Evolutionary conservation across 2,888 invertebrate genomes (phyloP).

Genomic region (Morpho deidamia): DNA sequence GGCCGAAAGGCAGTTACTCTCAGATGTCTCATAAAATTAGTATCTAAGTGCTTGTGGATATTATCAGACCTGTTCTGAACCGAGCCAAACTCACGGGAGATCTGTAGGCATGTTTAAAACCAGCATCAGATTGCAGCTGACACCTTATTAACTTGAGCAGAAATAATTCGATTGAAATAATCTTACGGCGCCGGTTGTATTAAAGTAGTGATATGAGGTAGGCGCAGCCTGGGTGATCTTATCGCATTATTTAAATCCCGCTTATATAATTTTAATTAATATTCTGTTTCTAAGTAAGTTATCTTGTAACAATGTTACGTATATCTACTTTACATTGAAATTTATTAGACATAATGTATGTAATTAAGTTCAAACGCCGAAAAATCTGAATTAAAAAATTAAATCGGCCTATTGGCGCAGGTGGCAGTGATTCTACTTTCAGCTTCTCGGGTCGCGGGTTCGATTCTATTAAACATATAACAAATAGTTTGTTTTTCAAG

Average conservation of each 20-base stretch:
- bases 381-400: conserved; percentile 1
- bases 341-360: conserved; percentile 7
- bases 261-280: conserved; percentile 11
- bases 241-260: conserved; percentile 25
- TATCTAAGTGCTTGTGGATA: conserved; percentile 60
- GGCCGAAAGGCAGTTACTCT: conserved; percentile 54
- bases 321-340: conserved; percentile 9
- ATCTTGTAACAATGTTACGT: conserved; percentile 18
- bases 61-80: conserved; percentile 60
- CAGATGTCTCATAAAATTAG: conserved; percentile 68
- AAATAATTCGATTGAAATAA: conserved; percentile 37
- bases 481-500: no score
- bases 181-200: conserved; percentile 22
- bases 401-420: no score
- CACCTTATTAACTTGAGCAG: conserved; percentile 55
- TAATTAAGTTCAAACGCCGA: background rate
- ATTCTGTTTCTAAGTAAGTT: conserved; percentile 30
- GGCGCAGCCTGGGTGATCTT: conserved; percentile 19
- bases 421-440: no score
- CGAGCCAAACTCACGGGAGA: conserved; percentile 50
- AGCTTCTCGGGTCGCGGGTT: no score
- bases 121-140: conserved; percentile 52
- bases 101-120: conserved; percentile 45
- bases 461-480: no score
- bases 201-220: conserved; percentile 13